A percentile compares a stretch with the other conserved stretches of the same genome.
Conservation (phyloP, 2,888 invertebrate genomes). For the Dasysyrphus tricinctus region DNA sequence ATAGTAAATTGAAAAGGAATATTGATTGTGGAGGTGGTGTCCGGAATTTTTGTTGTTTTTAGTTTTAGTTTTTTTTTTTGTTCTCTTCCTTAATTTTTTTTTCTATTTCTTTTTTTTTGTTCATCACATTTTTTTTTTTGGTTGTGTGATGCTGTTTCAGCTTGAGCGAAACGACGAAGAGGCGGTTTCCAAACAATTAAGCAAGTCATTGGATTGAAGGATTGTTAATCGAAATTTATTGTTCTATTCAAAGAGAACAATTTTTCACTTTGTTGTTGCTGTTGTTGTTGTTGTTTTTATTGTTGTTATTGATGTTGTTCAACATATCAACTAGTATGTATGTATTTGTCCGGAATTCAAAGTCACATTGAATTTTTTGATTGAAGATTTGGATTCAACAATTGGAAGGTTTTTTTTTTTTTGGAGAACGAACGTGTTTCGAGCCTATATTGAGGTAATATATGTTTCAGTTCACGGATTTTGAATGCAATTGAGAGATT, state of each 20-base stretch:
- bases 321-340: slow-evolving; percentile 15
- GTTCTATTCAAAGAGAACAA: slow-evolving; percentile 39
- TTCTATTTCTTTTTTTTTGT: not conserved
- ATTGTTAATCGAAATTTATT: slow-evolving; percentile 70
- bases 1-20: slow-evolving; percentile 70
- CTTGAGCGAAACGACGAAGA: slow-evolving; percentile 36
- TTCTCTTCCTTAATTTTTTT: not conserved
- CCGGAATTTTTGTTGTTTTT: slow-evolving; percentile 5
- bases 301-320: slow-evolving; percentile 22
- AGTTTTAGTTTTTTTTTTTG: not conserved
- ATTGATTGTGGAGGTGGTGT: slow-evolving; percentile 34
- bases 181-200: slow-evolving; percentile 73
- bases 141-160: slow-evolving; percentile 3
- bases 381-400: slow-evolving; percentile 48
- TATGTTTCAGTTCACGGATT: slow-evolving; percentile 1
- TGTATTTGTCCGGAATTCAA: slow-evolving; percentile 3
- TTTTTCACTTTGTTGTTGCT: slow-evolving; percentile 28
- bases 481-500: not conserved
- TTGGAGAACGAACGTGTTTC: slow-evolving; percentile 36
- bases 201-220: slow-evolving; percentile 64
- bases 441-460: slow-evolving; percentile 28
- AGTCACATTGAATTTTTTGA: slow-evolving; percentile 48
- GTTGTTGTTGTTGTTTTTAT: not conserved
- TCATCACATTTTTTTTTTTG: not conserved
- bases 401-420: slow-evolving; percentile 6